These are phyloP conservation scores for Spilosoma lubricipeda DNA, from an alignment of 2,888 invertebrate species.

Conservation along the genomic window DNA sequence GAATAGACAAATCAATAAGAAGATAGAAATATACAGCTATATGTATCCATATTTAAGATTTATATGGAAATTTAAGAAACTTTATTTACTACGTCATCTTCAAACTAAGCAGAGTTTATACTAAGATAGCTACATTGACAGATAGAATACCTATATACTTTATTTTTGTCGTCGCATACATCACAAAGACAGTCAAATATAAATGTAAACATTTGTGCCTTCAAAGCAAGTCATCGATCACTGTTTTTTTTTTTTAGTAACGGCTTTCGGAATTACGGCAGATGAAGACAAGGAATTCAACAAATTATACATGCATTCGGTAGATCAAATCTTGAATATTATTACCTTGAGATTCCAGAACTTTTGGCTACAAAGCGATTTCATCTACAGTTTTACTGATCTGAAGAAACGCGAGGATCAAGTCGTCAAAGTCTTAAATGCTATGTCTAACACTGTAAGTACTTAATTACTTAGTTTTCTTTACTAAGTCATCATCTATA, in stretches of 20 bases:
- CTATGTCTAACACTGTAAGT: conserved; percentile 53
- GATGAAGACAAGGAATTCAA: conserved; percentile 50
- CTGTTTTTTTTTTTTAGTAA: conserved; percentile 41
- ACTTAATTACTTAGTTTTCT: background rate
- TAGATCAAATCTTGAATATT: conserved; percentile 47
- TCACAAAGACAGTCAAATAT: background rate
- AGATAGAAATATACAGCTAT: background rate
- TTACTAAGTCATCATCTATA: too few species aligned
- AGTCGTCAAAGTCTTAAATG: conserved; percentile 46
- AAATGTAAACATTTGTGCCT: background rate
- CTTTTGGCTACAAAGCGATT: conserved; percentile 54
- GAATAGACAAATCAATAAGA: background rate
- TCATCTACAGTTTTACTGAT: conserved; percentile 47
- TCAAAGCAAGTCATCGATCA: background rate
- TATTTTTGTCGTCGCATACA: too few species aligned
- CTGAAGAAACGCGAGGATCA: conserved; percentile 48
- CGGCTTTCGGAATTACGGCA: conserved; percentile 53
- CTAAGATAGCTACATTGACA: too few species aligned
- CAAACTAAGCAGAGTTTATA: too few species aligned
- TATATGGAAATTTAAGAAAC: background rate
- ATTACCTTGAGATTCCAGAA: conserved; percentile 49
- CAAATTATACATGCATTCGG: conserved; percentile 49
- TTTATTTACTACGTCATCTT: too few species aligned
- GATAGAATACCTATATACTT: too few species aligned
- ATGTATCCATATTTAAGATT: background rate